Conservation (phyloP, 2,888 invertebrate genomes). For the Drosophila affinis region DNA sequence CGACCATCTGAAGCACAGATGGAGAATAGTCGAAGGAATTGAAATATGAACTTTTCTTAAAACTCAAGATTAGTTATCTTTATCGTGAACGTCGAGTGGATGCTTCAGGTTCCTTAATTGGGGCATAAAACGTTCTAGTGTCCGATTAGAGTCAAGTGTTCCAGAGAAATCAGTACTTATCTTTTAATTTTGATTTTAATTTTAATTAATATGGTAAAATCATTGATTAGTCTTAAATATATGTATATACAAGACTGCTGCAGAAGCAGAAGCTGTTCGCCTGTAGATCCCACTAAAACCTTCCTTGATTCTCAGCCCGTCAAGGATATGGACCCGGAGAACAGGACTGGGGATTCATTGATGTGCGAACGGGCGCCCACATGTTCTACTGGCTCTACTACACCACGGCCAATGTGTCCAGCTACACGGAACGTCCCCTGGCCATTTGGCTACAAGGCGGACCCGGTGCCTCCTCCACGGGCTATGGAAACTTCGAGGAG, state of each 20-base stretch:
- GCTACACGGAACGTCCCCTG: conserved; percentile 88
- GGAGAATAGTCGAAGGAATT: not conserved
- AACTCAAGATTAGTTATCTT: conserved; percentile 16
- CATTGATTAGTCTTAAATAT: not conserved
- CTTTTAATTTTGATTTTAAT: conserved; percentile 15
- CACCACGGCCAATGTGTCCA: conserved; percentile 87
- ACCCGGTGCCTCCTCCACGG: conserved; percentile 91
- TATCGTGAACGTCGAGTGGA: conserved; percentile 23
- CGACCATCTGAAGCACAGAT: not conserved
- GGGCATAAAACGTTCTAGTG: conserved; percentile 1
- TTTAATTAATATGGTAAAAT: not conserved
- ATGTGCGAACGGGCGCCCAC: conserved; percentile 89
- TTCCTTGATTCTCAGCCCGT: conserved; percentile 56
- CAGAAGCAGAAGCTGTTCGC: no score
- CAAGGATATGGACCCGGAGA: conserved; percentile 86
- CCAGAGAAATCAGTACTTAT: conserved; percentile 8
- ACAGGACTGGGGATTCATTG: conserved; percentile 90
- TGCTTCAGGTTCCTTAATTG: conserved; percentile 19
- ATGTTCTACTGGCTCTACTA: conserved; percentile 96
- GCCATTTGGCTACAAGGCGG: conserved; percentile 96
- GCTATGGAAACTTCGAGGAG: conserved; percentile 94
- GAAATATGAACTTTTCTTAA: not conserved
- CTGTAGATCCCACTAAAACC: not conserved
- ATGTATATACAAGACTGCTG: not conserved
- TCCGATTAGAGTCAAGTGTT: conserved; percentile 27